These are phyloP conservation scores for Phataginus tricuspis DNA, from an alignment of 2,797 vertebrate species.

Conservation along the genomic window DNA sequence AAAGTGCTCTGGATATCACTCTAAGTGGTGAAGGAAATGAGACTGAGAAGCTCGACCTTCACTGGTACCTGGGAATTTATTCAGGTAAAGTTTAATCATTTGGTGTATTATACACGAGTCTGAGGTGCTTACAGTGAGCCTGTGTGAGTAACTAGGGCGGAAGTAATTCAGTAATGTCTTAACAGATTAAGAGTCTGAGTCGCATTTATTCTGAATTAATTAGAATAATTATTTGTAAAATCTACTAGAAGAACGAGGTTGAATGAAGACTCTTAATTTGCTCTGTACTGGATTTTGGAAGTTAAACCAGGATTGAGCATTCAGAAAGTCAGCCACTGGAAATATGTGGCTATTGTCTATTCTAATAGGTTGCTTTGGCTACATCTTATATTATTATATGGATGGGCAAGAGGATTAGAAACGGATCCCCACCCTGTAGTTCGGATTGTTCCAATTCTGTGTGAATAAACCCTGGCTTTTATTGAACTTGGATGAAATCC, in stretches of 20 bases:
- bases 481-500: constrained; percentile 75
- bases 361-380: constrained; percentile 78
- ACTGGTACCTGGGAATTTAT: constrained; percentile 93
- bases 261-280: constrained; percentile 78
- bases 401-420: constrained; percentile 83
- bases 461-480: constrained; percentile 72
- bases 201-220: constrained; percentile 75
- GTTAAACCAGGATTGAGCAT: constrained; percentile 79
- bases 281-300: constrained; percentile 81
- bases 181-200: constrained; percentile 69
- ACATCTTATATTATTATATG: constrained; percentile 79
- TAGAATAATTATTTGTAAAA: constrained; percentile 76
- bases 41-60: constrained; percentile 88
- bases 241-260: constrained; percentile 65
- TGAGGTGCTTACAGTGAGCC: constrained; percentile 53
- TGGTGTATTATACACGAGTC: constrained; percentile 4
- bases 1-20: constrained; percentile 83
- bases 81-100: constrained; percentile 90
- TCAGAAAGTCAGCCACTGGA: constrained; percentile 79
- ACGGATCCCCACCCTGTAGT: constrained; percentile 75
- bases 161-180: constrained; percentile 70
- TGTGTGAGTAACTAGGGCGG: constrained; percentile 41
- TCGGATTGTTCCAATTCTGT: constrained; percentile 75
- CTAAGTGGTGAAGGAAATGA: constrained; percentile 68
- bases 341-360: constrained; percentile 81